Evolutionary conservation across 1,140 invertebrate species (phyloP), one percentile per base, ranked within the genome.

Genomic region (Heliconius hewitsoni): DNA sequence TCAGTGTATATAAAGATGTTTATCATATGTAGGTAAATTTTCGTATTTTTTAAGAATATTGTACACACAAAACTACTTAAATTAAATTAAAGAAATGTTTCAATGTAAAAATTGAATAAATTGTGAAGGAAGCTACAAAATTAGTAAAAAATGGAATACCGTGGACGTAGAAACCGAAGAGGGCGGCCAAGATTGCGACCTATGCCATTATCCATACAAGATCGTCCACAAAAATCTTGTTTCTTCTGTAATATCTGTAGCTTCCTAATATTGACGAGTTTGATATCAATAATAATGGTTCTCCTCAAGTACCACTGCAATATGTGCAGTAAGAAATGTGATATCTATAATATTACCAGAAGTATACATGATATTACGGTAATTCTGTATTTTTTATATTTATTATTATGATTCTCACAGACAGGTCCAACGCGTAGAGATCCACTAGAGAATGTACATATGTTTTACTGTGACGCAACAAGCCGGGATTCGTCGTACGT

Each of bases 281-380:
- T 93, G 1, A 78, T 91, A 34, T 84, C 82, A 4, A 72, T 90
- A 1, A 86, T 90, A 13, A 91, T 89, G 73, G 39, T 91, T 19
- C 86, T 89, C 78, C 80, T 93, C 27, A 90, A 92, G 11, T 83
- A 91, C 39, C 90, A 93, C 71, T 91, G 90, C 66, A 78, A 71
- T 5, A 84, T 83, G 18, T 92, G 90, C 78, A 86, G 73, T 13
- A 74, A 77, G 11, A 90, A 86, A 79, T 88, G 81, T 70, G 83
- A 91, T 70, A 23, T 89, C 2, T 76, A 78, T 23, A 85, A 83
- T 66, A 87, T 93, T 18, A 88, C 85, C 8, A 88, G 76, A 74
- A 86, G 78, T 70, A 85, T 93, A 72, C 80, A 90, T 70, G 85
- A 90, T 37, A 89, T 92, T 52, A 71, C 88, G 80, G 91, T 93